phyloP scores from a whole-genome alignment of 1,140 invertebrate species.

The Drosophila setifemur region DNA sequence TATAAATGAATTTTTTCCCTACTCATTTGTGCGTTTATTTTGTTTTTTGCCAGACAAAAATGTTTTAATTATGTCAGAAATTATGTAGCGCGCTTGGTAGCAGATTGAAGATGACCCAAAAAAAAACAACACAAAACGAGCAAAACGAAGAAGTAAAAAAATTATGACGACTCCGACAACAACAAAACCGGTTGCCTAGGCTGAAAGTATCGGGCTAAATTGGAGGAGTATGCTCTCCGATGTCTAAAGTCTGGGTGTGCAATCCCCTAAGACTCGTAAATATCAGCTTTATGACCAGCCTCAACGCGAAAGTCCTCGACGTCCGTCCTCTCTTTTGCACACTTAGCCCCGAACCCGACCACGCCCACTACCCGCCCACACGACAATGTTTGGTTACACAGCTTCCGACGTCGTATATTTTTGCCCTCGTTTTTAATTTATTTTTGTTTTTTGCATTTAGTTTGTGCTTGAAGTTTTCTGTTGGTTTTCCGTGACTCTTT shows the following conservation, averaged over 20 bases:
- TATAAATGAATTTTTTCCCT: conserved; percentile 40
- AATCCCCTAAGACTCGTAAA: conserved; percentile 44
- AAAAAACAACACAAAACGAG: conserved; percentile 32
- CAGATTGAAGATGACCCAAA: conserved; percentile 65
- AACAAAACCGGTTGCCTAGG: conserved; percentile 58
- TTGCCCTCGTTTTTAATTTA: conserved; percentile 18
- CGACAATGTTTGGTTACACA: conserved; percentile 65
- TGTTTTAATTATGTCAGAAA: conserved; percentile 73
- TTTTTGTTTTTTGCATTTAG: conserved; percentile 46
- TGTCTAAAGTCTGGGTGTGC: conserved; percentile 32
- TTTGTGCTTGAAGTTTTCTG: conserved; percentile 47
- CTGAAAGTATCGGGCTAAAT: conserved; percentile 6
- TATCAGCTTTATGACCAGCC: conserved; percentile 68
- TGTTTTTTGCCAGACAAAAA: conserved; percentile 39
- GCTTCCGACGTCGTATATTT: conserved; percentile 53
- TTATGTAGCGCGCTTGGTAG: conserved; percentile 55
- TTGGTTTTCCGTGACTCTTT: conserved; percentile 38
- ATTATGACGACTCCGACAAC: conserved; percentile 37
- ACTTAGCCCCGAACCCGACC: conserved; percentile 15
- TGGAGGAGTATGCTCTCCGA: conserved; percentile 25
- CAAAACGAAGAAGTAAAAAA: conserved; percentile 15
- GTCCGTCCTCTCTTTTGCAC: conserved; percentile 16
- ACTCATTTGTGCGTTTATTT: neutral
- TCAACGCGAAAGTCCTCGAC: conserved; percentile 56
- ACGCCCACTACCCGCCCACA: conserved; percentile 24